phyloP scores from a whole-genome alignment of 1,140 invertebrate genomes.

The Saccostrea glomerata region DNA sequence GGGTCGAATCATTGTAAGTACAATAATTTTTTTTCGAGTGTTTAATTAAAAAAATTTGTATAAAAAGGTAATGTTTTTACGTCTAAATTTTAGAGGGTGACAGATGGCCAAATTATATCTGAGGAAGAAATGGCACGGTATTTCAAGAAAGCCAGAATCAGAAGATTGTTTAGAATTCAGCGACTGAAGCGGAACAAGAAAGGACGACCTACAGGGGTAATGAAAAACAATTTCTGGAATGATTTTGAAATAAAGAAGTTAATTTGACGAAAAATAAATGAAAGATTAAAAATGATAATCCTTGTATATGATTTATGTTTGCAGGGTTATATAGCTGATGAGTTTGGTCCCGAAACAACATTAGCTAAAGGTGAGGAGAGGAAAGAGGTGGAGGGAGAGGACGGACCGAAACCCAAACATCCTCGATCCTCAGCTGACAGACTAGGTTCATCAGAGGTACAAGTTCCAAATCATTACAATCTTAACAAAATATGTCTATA shows the following conservation, averaged over 20 bases:
- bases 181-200: constrained; percentile 49
- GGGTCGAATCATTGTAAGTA: constrained; percentile 40
- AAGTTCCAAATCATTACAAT: background rate
- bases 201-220: constrained; percentile 48
- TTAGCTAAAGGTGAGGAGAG: background rate
- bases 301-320: background rate
- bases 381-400: background rate
- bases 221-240: background rate
- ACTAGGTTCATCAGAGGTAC: background rate
- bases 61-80: background rate
- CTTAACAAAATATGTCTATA: background rate
- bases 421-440: constrained; percentile 26
- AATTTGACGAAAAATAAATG: background rate
- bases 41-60: background rate
- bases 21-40: background rate
- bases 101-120: constrained; percentile 43
- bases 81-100: background rate
- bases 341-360: constrained; percentile 13
- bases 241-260: too few species aligned
- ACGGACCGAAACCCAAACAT: constrained; percentile 31
- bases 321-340: constrained; percentile 40
- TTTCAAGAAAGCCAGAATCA: constrained; percentile 40
- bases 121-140: constrained; percentile 32
- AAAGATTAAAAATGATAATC: background rate
- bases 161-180: constrained; percentile 40